A percentile compares a stretch with the other conserved stretches of the same genome.
These are phyloP conservation scores for Silvanus unidentatus DNA, from an alignment of 2,888 invertebrate genomes.

Conservation along the genomic window DNA sequence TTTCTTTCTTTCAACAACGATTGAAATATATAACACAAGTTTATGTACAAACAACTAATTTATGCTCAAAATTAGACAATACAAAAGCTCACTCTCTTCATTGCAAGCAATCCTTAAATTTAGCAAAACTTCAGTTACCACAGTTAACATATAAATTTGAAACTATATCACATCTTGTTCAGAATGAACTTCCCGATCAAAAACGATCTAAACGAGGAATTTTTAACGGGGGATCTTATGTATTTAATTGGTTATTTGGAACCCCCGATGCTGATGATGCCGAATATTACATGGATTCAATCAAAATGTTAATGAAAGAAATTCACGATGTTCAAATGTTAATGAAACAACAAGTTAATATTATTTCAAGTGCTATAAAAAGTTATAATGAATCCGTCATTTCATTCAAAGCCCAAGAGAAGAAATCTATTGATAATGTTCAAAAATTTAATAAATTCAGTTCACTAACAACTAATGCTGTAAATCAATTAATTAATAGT, in stretches of 20 bases:
- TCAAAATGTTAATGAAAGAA: constrained; percentile 9
- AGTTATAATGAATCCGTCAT: constrained; percentile 17
- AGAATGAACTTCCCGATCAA: not conserved
- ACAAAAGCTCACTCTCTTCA: no score
- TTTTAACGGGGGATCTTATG: not conserved
- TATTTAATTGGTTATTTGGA: not conserved
- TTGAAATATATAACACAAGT: no score
- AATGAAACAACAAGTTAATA: constrained; percentile 17
- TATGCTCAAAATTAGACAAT: no score
- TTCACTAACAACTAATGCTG: not conserved
- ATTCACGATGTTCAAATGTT: constrained; percentile 14
- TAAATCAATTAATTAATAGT: not conserved
- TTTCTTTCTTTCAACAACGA: not conserved
- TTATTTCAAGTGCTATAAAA: constrained; percentile 16
- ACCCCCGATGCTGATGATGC: constrained; percentile 1
- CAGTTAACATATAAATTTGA: no score
- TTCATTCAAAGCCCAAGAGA: constrained; percentile 12
- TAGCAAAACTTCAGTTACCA: no score
- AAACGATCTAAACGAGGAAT: not conserved
- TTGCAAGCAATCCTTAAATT: no score
- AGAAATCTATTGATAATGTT: constrained; percentile 5
- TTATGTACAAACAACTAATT: no score
- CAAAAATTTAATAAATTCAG: not conserved
- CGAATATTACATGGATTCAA: constrained; percentile 11
- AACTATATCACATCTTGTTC: no score